Base-by-base conservation (phyloP, 2,888 invertebrate genomes). In the Eupithecia inturbata region DNA sequence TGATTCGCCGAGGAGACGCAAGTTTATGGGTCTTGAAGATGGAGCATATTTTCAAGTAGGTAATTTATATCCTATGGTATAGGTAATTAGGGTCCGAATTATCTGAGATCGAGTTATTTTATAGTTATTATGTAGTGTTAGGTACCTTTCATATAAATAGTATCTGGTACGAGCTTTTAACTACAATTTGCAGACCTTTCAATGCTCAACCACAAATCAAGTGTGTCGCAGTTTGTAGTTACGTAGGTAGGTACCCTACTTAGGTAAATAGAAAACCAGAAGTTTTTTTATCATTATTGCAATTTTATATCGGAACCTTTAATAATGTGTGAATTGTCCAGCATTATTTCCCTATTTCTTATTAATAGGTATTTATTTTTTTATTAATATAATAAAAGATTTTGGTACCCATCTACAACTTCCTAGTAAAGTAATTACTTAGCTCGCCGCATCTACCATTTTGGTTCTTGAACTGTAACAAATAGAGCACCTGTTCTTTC, bases 21-120 rank as follows among this genome's bases (percentile, higher is more conserved):
- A 92, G 91, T 91, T 91, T 91, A 87, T 74, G 89, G 85, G 88
- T 90, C 89, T 89, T 88, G 72, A 91, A 91, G 91, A 89, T 81
- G 82, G 77, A 80, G 81, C 79, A 82, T 82, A 81, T 78, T 66
- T 64, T 64, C n/a, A 36, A 33, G 36, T n/a, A 36, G 14, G 36
- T 64, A 64, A n/a, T 33, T 31, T 62, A 57, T 57, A 57, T 22
- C 14, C 12, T 57, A 57, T 5, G 12, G 4, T 12, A 1, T 22
- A 53, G 0, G 14, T 57, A 57, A 26, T 57, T 14, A 12, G 26
- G 57, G 26, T 57, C 12, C 1, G 26, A 26, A 5, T 53, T 53
- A 53, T 57, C 5, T 22, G 9, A 0, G 53, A 0, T 53, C 22
- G 3, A n/a, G 53, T 53, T 10, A 12, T 53, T 10, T 53, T 45